These are phyloP conservation scores for Microctonus brassicae DNA, from an alignment of 2,888 invertebrate genomes.

Conservation along the genomic window DNA sequence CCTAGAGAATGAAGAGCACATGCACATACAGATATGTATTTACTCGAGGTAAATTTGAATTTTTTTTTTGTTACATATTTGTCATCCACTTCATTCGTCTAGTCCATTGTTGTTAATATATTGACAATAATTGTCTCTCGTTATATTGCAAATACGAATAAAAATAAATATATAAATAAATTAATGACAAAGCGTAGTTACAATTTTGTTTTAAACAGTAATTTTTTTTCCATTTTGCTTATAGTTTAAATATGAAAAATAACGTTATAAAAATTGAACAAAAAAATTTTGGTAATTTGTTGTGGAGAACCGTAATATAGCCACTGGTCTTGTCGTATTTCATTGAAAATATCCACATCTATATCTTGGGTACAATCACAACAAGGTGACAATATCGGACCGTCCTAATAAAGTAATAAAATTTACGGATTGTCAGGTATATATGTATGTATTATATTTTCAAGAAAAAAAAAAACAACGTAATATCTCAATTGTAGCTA, in stretches of 20 bases:
- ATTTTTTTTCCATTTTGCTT: not conserved
- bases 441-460: not conserved
- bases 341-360: constrained; percentile 9
- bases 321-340: constrained; percentile 41
- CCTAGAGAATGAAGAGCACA: constrained; percentile 23
- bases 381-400: not conserved
- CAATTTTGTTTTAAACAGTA: no score
- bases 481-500: not conserved
- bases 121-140: not conserved
- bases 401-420: constrained; percentile 4
- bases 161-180: not conserved
- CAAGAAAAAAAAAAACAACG: not conserved
- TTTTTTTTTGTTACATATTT: not conserved
- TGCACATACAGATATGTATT: constrained; percentile 14
- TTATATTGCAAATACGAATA: not conserved
- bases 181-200: not conserved
- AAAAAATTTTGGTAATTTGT: constrained; percentile 40
- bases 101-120: not conserved
- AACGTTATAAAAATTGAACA: no score
- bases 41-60: constrained; percentile 15
- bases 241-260: no score
- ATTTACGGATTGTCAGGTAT: constrained; percentile 39
- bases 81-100: not conserved
- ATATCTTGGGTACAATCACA: constrained; percentile 2
- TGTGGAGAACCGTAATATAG: constrained; percentile 59